Evolutionary conservation across 1,140 invertebrate species (phyloP).

Genomic region (Drusus annulatus): DNA sequence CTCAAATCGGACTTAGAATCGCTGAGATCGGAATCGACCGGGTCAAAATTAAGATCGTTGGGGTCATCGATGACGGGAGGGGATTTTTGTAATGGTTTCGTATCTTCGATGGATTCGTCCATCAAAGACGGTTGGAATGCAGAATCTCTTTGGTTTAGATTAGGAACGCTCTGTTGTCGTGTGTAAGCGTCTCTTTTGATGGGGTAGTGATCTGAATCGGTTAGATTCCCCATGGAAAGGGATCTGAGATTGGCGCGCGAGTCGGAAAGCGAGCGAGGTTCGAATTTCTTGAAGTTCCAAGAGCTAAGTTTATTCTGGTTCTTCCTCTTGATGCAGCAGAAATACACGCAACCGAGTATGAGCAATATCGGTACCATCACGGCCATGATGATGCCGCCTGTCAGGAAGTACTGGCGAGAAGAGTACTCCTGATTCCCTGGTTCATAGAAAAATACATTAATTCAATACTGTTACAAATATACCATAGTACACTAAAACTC

Average conservation of each 20-base stretch:
- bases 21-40: slow-evolving; percentile 60
- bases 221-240: slow-evolving; percentile 70
- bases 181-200: slow-evolving; percentile 34
- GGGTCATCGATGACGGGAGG: not conserved
- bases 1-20: slow-evolving; percentile 52
- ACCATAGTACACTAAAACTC: not conserved
- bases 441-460: slow-evolving; percentile 13
- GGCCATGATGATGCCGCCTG: slow-evolving; percentile 82
- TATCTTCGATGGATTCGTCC: not conserved
- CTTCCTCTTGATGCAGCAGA: slow-evolving; percentile 73
- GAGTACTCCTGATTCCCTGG: slow-evolving; percentile 76
- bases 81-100: not conserved
- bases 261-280: slow-evolving; percentile 71
- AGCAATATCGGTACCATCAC: slow-evolving; percentile 84
- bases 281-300: slow-evolving; percentile 65
- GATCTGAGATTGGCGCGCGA: slow-evolving; percentile 72
- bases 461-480: not conserved
- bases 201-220: slow-evolving; percentile 61
- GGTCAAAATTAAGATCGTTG: not conserved
- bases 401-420: slow-evolving; percentile 70
- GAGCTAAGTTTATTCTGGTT: slow-evolving; percentile 61
- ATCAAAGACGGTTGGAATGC: slow-evolving; percentile 11
- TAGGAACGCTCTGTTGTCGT: slow-evolving; percentile 53
- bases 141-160: slow-evolving; percentile 29
- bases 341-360: slow-evolving; percentile 78